Evolutionary conservation across 2,113 vertebrate species (phyloP), one percentile per base, ranked within the genome.

Genomic region (Megaceryle maxima): DNA sequence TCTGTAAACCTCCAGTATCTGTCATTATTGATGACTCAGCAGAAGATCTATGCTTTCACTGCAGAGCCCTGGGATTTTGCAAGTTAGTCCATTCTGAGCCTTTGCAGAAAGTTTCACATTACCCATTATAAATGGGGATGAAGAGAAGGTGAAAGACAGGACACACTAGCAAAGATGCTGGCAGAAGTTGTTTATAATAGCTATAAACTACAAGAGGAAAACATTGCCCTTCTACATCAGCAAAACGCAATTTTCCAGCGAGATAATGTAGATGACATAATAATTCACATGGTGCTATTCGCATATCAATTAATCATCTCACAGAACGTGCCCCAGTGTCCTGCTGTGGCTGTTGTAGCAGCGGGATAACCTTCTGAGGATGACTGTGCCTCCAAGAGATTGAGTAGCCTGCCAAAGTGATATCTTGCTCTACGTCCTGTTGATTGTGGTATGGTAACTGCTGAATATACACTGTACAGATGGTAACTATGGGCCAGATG

Each of bases 351-450:
- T 57, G 31, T 4, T 83, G 39, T 50, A 95, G 73, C 24, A 28
- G 50, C 82, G 89, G 62, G 18, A 90, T 93, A 93, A 96, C 94
- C 85, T 95, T 84, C 75, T 33, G 29, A 55, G 74, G n/a, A 74
- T 62, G 39, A 25, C 78, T 78, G 6, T 50, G n/a, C 31, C 24
- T 76, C 67, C 3, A 24, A 80, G 37, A 43, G 26, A 66, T 41
- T 46, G 60, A 9, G n/a, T 12, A 64, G 43, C 16, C 39, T 37
- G 35, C 39, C 48, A 35, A 76, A 81, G 15, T 29, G 35, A 28
- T 3, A 25, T 28, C 60, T 77, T 11, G 4, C 28, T 78, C 44
- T 35, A 4, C 2, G 7, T 29, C 20, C 29, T 39, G 5, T 6
- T 62, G 86, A 74, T 43, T 21, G 37, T 2, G 9, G 46, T 13